Evolutionary conservation across 2,888 invertebrate genomes (phyloP), one percentile per base, ranked within the genome.

Genomic region (Eugnorisma glareosa): DNA sequence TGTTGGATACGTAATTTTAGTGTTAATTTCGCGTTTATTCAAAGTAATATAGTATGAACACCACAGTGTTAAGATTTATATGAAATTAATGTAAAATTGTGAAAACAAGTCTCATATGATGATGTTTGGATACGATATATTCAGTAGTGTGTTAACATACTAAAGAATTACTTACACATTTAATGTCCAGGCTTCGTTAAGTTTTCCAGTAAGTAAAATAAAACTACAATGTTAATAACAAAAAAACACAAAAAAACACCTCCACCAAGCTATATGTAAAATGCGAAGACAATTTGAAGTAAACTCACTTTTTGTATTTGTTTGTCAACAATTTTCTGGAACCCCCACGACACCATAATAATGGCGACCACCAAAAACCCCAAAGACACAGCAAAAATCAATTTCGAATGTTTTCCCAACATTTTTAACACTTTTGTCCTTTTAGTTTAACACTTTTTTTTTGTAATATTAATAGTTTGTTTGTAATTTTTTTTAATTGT

Each of bases 251-350:
- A 24, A 28, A 40, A 28, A 2, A 31, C 0, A 18, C n/a, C 6
- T 18, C 43, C 21, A 28, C 8, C 8, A 43, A 31, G 4, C 10
- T 43, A 68, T 24, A 66, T 57, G 6, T 31, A 69, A 24, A 63
- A 21, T 35, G 13, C 37, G 0, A 67, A 45, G 4, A 69, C 0
- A 72, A 82, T 5, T 54, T 51, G 28, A 71, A 75, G 7, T 35
- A 64, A 57, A 89, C 92, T 94, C 91, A 97, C 97, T 94, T 97
- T 94, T 75, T 95, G 93, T 78, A 97, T 95, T 90, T 96, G 95
- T 70, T 89, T 92, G 63, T 92, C 93, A 35, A 97, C 92, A 31
- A 97, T 94, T 88, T 93, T 94, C 77, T 97, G 97, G 81, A 97
- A 96, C 0, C 97, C 97, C 95, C 97, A 97, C 69, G 94, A 90